A percentile compares a stretch with the other conserved stretches of the same genome.
These are phyloP conservation scores for Salvator merianae DNA, from an alignment of 2,113 vertebrate species.

Conservation along the genomic window DNA sequence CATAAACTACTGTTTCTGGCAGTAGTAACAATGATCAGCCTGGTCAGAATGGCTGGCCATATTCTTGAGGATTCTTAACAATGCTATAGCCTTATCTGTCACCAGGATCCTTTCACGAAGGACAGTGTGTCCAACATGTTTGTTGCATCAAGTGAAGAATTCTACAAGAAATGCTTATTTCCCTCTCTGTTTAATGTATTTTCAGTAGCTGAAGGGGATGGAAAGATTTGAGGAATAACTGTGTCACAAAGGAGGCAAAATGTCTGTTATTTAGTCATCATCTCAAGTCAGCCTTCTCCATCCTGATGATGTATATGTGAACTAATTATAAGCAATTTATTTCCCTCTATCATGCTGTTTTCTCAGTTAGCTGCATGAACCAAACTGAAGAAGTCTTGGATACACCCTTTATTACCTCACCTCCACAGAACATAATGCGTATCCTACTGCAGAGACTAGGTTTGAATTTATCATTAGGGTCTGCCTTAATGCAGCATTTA, in stretches of 20 bases:
- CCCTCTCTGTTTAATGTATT: not conserved
- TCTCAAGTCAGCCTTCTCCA: conserved; percentile 21
- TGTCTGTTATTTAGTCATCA: conserved; percentile 13
- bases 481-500: conserved; percentile 34
- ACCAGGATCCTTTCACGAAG: conserved; percentile 27
- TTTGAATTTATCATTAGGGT: conserved; percentile 29
- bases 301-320: conserved; percentile 6
- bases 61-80: conserved; percentile 27
- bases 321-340: conserved; percentile 32
- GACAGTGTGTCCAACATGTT: conserved; percentile 32
- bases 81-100: conserved; percentile 49
- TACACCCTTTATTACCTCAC: conserved; percentile 17
- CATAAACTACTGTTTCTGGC: not conserved
- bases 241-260: conserved; percentile 5
- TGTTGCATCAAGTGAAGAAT: conserved; percentile 37
- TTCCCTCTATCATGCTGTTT: conserved; percentile 27
- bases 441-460: not conserved
- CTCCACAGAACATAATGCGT: conserved; percentile 1
- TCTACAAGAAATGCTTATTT: conserved; percentile 25
- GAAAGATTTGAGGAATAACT: conserved; percentile 23
- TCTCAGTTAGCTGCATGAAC: conserved; percentile 31
- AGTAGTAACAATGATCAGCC: not conserved
- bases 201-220: conserved; percentile 37
- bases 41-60: not conserved
- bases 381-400: conserved; percentile 36